Base-by-base conservation (phyloP, 2,888 invertebrate genomes). In the Pristionchus mayeri region DNA sequence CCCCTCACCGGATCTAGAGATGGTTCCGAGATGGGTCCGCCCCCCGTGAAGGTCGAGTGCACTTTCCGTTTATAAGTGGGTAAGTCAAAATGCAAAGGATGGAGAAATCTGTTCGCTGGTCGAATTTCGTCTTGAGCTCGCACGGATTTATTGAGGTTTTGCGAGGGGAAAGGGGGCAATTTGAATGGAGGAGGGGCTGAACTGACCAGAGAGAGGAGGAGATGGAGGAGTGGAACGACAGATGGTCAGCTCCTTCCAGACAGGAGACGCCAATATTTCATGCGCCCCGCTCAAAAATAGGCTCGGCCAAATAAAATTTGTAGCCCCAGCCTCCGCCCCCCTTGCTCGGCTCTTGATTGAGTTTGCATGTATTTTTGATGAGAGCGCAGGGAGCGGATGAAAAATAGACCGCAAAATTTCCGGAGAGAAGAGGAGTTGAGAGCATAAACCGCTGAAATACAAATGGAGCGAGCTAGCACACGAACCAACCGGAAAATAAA, bases 281-380 rank as follows among this genome's bases (percentile, higher is more conserved):
- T 63, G 44, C 18, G 63, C 30, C 30, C 30, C 27, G 34, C 63
- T 34, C 34, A 63, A 63, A 63, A 63, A 63, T 63, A 63, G 63
- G 63, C 30, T 60, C 60, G 34, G 63, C 63, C 13, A 27, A 63
- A 63, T 34, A 34, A 63, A 63, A 63, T 63, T 63, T 63, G 60
- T 7, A 30, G 44, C 44, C 44, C 7, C 44, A n/a, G n/a, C n/a
- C n/a, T n/a, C n/a, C n/a, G n/a, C n/a, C n/a, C n/a, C 57, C 9
- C 27, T 3, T 1, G 34, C 60, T 0, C 21, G 63, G 34, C 63
- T 37, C 63, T 63, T 63, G 63, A 63, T 63, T 63, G 37, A 63
- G 34, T 63, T 63, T 63, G 63, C 63, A 63, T 63, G 63, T 63
- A 63, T 63, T 63, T 63, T 63, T 63, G 63, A 63, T 63, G 63